Evolutionary conservation across 2,888 invertebrate species (phyloP), one percentile per base, ranked within the genome.

Genomic region (Trissolcus japonicus): DNA sequence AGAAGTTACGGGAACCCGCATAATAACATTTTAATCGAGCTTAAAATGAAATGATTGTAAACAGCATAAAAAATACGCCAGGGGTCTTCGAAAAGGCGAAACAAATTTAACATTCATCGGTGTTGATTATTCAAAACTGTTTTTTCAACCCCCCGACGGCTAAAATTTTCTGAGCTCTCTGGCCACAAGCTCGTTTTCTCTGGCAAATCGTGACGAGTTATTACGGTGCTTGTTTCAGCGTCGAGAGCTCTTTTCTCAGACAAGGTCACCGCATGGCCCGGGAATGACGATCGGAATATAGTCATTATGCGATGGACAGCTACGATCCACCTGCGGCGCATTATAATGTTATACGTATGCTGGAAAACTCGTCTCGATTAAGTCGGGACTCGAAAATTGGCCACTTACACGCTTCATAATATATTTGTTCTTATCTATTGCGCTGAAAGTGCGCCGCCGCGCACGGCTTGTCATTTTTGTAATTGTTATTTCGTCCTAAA

Each of bases 241-340:
- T 56, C 67, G 73, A 62, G 53, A 63, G 76, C 66, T 75, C 71
- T 78, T 68, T 80, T 71, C 40, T 62, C 73, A 48, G 76, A 74
- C 78, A 80, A 80, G 80, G 78, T 78, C 78, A 80, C 74, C 76
- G 65, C 35, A 11, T 61, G 76, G 69, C 72, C 75, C 57, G 51
- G 68, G 72, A 79, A 79, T 79, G 79, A 76, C 77, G 78, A 78
- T 78, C 80, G 77, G 69, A 75, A 80, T 80, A 79, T 79, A 80
- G 80, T 78, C 79, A 79, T 80, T 78, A 79, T 76, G 68, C 62
- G 80, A 78, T 78, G 73, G 59, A 80, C 77, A 73, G 78, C 78
- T 66, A 67, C 74, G 65, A 79, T 79, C 57, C 75, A 79, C 78
- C 75, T 79, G 78, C 75, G 78, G 78, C 78, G 61, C 60, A 78